These are phyloP conservation scores for Spondyliosoma cantharus DNA, from an alignment of 2,797 vertebrate genomes.

Conservation along the genomic window DNA sequence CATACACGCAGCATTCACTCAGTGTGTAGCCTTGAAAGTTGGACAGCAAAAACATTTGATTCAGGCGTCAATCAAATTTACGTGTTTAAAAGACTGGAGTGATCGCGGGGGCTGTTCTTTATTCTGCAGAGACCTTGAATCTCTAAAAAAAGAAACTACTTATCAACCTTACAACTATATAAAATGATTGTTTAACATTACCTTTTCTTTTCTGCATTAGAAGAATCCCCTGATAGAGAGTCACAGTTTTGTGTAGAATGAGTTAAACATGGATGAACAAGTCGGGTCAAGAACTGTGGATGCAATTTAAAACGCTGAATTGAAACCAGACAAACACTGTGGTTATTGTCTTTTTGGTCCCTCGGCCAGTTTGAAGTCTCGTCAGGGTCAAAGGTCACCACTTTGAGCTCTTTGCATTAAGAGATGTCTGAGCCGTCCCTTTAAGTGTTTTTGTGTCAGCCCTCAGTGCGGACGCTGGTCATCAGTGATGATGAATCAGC, in stretches of 20 bases:
- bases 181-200: too few relatives aligned
- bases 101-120: background rate
- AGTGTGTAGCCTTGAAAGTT: background rate
- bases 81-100: background rate
- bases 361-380: slow-evolving; percentile 11
- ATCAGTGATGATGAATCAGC: slow-evolving; percentile 47
- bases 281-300: background rate
- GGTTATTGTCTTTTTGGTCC: background rate
- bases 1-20: background rate
- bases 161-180: background rate
- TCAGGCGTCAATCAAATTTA: background rate
- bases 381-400: slow-evolving; percentile 13
- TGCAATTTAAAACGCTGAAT: background rate
- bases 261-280: background rate
- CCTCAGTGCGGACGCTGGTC: slow-evolving; percentile 3
- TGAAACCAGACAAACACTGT: background rate
- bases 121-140: background rate
- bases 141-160: background rate
- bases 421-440: slow-evolving; percentile 22
- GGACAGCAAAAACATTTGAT: background rate
- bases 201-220: background rate
- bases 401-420: background rate
- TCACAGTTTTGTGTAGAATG: background rate
- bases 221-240: background rate
- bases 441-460: slow-evolving; percentile 12